phyloP scores from a whole-genome alignment of 2,888 invertebrate genomes.

The Adelognathus sp. region DNA sequence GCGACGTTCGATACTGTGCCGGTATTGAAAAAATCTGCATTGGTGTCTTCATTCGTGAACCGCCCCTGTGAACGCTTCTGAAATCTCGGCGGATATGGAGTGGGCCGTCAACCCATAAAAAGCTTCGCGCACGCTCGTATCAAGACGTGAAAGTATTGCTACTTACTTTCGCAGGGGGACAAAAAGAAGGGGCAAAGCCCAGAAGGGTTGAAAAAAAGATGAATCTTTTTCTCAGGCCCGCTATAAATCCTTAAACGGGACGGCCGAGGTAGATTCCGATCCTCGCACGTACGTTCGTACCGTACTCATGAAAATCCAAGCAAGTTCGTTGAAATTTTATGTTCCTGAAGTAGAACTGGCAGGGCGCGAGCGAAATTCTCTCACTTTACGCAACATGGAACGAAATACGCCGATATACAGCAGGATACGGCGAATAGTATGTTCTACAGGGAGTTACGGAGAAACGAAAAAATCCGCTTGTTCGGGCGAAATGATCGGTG shows the following conservation, averaged over 20 bases:
- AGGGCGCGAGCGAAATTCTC: constrained; percentile 7
- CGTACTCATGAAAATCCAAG: neutral
- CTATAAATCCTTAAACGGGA: neutral
- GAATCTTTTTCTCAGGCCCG: neutral
- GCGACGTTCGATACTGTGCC: too few relatives aligned
- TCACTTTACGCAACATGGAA: neutral
- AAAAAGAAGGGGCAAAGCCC: neutral
- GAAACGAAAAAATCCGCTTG: too few relatives aligned
- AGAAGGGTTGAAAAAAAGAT: neutral
- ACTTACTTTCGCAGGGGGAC: neutral
- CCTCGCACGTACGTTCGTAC: neutral
- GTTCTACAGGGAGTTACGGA: too few relatives aligned
- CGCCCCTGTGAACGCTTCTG: neutral
- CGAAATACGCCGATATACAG: neutral
- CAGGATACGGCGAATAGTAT: too few relatives aligned
- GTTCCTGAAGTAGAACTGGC: neutral
- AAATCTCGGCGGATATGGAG: neutral
- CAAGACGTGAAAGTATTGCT: neutral
- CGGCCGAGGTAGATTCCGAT: neutral
- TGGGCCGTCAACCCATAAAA: too few relatives aligned
- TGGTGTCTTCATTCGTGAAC: too few relatives aligned
- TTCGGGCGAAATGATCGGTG: too few relatives aligned
- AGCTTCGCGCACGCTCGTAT: too few relatives aligned
- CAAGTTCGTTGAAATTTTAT: constrained; percentile 29
- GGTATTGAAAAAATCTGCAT: too few relatives aligned